Evolutionary conservation across 2,797 vertebrate genomes (phyloP).

Genomic region (Heteromormyrus szaboi): DNA sequence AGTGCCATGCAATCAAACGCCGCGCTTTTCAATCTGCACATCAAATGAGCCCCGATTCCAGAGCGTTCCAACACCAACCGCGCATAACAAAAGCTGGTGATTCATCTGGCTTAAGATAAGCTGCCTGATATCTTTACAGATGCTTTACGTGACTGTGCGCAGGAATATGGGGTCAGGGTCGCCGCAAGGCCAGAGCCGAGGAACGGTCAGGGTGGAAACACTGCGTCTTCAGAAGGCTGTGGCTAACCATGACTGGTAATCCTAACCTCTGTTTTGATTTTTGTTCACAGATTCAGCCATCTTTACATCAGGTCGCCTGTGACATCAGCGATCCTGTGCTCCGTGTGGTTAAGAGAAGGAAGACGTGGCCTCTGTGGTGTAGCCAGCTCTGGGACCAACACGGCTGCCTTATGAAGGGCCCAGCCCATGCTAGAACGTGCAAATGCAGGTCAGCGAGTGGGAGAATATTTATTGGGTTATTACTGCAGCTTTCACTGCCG

Average conservation of each 20-base stretch:
- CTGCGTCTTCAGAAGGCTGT: neutral
- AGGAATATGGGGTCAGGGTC: neutral
- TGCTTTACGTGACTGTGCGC: neutral
- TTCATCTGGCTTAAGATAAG: conserved; percentile 8
- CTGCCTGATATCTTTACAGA: neutral
- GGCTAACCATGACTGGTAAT: neutral
- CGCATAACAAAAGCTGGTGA: neutral
- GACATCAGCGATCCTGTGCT: neutral
- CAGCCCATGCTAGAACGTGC: conserved; percentile 24
- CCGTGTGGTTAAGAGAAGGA: neutral
- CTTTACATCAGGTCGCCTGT: neutral
- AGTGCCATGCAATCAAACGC: conserved; percentile 5
- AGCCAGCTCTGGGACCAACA: neutral
- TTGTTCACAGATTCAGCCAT: neutral
- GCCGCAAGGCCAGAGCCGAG: too few species aligned
- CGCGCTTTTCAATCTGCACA: neutral
- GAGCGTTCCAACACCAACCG: neutral
- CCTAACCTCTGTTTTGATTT: neutral
- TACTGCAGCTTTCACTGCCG: conserved; percentile 32
- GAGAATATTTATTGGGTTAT: conserved; percentile 44
- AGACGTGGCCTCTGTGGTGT: neutral
- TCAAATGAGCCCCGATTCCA: neutral
- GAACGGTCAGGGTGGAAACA: neutral
- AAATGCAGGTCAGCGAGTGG: conserved; percentile 29
- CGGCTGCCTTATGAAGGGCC: neutral